Percentiles rank a stretch among this genome's conserved stretches.
These are phyloP conservation scores for Esox masquinongy DNA, from an alignment of 2,797 vertebrate species.

Conservation along the genomic window DNA sequence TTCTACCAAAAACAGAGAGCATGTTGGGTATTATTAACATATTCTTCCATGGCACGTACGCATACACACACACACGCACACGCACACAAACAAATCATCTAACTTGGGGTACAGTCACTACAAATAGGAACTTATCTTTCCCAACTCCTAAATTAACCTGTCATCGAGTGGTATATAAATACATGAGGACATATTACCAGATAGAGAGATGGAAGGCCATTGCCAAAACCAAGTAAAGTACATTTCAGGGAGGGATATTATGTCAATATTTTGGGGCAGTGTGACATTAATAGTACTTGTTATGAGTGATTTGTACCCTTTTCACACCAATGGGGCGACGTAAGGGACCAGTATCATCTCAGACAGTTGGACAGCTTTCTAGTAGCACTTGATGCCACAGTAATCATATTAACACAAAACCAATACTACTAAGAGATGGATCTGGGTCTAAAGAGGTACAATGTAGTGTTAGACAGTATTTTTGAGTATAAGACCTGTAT, in stretches of 20 bases:
- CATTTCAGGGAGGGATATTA: background rate
- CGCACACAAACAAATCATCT: background rate
- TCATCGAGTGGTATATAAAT: background rate
- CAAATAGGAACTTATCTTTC: background rate
- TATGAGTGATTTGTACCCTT: background rate
- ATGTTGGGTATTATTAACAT: slow-evolving; percentile 7
- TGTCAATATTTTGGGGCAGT: background rate
- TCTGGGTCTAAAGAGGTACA: too few species aligned
- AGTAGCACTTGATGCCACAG: too few species aligned
- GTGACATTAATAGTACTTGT: background rate
- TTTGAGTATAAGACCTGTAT: too few species aligned
- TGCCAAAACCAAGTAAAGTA: background rate
- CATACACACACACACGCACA: background rate
- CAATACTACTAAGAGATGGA: too few species aligned
- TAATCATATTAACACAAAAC: too few species aligned
- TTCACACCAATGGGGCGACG: background rate
- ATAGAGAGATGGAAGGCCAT: background rate
- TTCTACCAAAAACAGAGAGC: slow-evolving; percentile 75
- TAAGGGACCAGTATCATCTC: background rate
- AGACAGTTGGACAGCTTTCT: background rate
- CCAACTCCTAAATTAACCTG: background rate
- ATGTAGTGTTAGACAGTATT: too few species aligned
- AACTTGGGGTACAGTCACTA: background rate
- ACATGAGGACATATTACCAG: background rate
- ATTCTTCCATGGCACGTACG: background rate